Conservation (phyloP, 2,113 vertebrate genomes). For the Callipepla californica region DNA sequence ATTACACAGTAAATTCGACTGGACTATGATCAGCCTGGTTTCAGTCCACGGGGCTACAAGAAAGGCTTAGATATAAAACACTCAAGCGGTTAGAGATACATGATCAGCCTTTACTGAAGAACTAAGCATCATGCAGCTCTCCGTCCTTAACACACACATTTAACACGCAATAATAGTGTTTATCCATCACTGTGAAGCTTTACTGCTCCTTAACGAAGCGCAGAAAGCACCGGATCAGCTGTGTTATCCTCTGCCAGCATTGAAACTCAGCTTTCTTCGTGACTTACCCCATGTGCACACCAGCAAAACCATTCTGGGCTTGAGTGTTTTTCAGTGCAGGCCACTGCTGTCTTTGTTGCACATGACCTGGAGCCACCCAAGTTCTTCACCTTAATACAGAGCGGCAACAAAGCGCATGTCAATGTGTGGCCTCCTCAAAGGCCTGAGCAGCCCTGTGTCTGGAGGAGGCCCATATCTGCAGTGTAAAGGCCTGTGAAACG, state of each 20-base stretch:
- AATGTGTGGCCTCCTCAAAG: background rate
- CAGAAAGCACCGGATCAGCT: background rate
- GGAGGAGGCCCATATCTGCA: background rate
- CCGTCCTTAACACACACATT: conserved; percentile 33
- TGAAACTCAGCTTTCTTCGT: background rate
- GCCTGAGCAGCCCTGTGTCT: background rate
- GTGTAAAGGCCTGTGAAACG: background rate
- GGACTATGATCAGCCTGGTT: conserved; percentile 3
- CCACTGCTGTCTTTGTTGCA: background rate
- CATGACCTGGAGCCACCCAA: background rate
- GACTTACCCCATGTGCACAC: background rate
- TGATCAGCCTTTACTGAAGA: conserved; percentile 46
- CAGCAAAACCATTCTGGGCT: background rate
- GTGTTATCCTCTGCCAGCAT: conserved; percentile 2
- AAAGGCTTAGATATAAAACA: background rate
- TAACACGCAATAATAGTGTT: conserved; percentile 22
- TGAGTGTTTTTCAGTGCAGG: background rate
- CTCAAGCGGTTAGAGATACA: background rate
- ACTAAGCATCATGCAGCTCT: background rate
- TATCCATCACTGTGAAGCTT: conserved; percentile 28
- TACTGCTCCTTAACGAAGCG: conserved; percentile 18
- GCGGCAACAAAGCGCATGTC: background rate
- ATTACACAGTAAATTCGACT: conserved; percentile 36
- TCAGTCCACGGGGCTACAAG: background rate
- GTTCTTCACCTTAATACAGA: background rate